Percentiles rank a stretch among this genome's conserved stretches.
These are phyloP conservation scores for Pyxicephalus adspersus DNA, from an alignment of 2,113 vertebrate genomes.

Conservation along the genomic window DNA sequence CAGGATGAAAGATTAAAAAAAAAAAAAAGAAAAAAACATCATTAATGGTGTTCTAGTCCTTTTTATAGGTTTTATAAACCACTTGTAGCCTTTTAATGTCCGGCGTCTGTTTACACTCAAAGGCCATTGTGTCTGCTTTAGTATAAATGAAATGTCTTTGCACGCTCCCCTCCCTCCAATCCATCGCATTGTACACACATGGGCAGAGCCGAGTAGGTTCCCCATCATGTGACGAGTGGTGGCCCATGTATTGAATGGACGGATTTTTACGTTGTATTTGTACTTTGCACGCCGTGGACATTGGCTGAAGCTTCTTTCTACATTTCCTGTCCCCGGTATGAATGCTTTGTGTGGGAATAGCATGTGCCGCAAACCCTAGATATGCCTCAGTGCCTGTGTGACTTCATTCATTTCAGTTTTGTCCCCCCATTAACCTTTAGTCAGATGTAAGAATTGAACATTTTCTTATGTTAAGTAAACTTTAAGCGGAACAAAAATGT, in stretches of 20 bases:
- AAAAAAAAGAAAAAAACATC: constrained; percentile 56
- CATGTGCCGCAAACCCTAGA: constrained; percentile 36
- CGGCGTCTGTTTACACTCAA: constrained; percentile 69
- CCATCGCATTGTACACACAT: constrained; percentile 1
- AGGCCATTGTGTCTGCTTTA: constrained; percentile 17
- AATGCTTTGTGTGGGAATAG: constrained; percentile 43
- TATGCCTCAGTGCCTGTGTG: constrained; percentile 42
- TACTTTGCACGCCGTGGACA: constrained; percentile 31
- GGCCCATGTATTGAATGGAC: not conserved
- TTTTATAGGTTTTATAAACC: constrained; percentile 86
- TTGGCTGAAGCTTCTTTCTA: not conserved
- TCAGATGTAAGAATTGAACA: constrained; percentile 8
- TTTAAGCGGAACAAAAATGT: not conserved
- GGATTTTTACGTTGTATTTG: constrained; percentile 31
- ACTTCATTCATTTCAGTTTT: constrained; percentile 34
- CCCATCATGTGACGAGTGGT: not conserved
- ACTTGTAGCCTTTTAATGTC: constrained; percentile 74
- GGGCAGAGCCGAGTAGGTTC: not conserved
- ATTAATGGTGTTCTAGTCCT: constrained; percentile 75
- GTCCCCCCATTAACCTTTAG: not conserved
- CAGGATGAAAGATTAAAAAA: constrained; percentile 62
- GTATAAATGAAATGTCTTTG: constrained; percentile 38
- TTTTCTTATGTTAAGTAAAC: constrained; percentile 40
- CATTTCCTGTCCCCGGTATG: not conserved
- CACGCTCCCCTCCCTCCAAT: not conserved